A percentile compares a stretch with the other conserved stretches of the same genome.
phyloP scores from a whole-genome alignment of 2,113 vertebrate genomes.

The Eublepharis macularius region DNA sequence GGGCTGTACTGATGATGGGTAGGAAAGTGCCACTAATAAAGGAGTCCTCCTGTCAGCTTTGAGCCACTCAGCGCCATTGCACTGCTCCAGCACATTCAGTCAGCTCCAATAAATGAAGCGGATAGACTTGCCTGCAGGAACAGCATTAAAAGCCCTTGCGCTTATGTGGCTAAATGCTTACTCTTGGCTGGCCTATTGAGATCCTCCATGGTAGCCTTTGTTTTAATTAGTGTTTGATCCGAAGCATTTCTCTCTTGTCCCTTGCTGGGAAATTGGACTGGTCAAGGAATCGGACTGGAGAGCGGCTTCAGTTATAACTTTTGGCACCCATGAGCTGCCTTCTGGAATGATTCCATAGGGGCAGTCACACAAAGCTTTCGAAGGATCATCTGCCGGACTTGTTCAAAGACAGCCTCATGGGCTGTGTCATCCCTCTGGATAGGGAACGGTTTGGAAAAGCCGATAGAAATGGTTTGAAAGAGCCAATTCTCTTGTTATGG shows the following conservation, averaged over 20 bases:
- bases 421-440: not conserved
- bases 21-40: conserved; percentile 46
- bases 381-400: not conserved
- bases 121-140: conserved; percentile 8
- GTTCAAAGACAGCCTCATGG: not conserved
- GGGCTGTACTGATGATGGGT: conserved; percentile 36
- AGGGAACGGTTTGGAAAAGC: not conserved
- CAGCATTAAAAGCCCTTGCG: conserved; percentile 40
- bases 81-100: conserved; percentile 4
- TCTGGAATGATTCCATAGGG: not conserved
- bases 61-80: conserved; percentile 13
- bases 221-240: conserved; percentile 19
- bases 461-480: not conserved
- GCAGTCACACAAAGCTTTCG: not conserved
- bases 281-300: not conserved
- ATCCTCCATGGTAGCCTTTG: not conserved
- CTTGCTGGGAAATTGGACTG: not conserved
- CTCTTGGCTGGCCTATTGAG: not conserved
- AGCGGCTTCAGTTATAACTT: not conserved
- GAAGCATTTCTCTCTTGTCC: not conserved
- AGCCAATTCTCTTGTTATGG: not conserved
- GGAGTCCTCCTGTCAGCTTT: not conserved
- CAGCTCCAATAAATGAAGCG: conserved; percentile 26
- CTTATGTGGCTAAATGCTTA: not conserved
- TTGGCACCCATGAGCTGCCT: not conserved